phyloP scores from a whole-genome alignment of 2,797 vertebrate species.

The Apogon talboti region DNA sequence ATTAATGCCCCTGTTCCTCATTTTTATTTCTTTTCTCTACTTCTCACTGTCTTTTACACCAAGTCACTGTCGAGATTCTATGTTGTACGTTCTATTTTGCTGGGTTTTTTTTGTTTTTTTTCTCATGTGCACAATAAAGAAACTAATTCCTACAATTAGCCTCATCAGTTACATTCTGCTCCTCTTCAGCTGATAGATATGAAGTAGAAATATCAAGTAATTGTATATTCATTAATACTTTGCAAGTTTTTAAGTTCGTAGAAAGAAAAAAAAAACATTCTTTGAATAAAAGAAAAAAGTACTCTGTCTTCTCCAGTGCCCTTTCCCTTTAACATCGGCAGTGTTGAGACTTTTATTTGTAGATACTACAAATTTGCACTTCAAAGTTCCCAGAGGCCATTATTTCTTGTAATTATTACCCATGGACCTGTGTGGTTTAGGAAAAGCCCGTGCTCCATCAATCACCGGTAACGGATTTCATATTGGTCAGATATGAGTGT shows the following conservation, averaged over 20 bases:
- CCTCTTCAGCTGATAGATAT: not conserved
- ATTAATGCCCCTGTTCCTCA: constrained; percentile 27
- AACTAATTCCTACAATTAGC: not conserved
- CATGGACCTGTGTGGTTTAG: not conserved
- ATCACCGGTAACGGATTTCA: constrained; percentile 14
- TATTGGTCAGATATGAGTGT: not conserved
- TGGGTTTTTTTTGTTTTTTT: not conserved
- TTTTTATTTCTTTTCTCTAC: constrained; percentile 8
- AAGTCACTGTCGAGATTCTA: constrained; percentile 10
- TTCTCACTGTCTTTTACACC: constrained; percentile 10
- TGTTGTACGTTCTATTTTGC: constrained; percentile 6
- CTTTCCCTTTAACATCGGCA: not conserved
- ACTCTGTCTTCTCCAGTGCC: not conserved
- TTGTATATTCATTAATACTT: constrained; percentile 10
- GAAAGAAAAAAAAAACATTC: too few relatives aligned
- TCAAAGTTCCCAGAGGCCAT: not conserved
- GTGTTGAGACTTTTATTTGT: not conserved
- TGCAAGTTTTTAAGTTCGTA: not conserved
- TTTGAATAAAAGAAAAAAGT: too few relatives aligned
- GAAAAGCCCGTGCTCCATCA: constrained; percentile 8
- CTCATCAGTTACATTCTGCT: constrained; percentile 1
- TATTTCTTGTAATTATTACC: not conserved
- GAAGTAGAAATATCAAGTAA: not conserved
- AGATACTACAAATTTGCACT: not conserved
- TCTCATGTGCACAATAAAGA: constrained; percentile 1